Conservation (phyloP, 1,140 invertebrate species). For the Lepeophtheirus salmonis region DNA sequence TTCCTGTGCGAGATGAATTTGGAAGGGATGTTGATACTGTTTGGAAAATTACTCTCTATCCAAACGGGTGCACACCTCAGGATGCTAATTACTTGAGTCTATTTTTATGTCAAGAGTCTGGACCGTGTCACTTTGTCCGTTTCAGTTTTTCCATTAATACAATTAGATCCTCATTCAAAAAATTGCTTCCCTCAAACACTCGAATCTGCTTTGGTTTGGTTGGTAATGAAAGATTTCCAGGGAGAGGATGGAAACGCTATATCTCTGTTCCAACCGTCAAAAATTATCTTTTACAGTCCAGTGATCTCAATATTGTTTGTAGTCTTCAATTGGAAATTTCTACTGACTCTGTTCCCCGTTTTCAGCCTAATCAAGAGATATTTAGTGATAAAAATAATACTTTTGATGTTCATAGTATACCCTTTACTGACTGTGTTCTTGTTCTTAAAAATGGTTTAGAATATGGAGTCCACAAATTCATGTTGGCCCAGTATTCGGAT, state of each 20-base stretch:
- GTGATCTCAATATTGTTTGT: neutral
- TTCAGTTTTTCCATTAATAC: too few relatives aligned
- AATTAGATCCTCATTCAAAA: too few relatives aligned
- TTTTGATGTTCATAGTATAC: neutral
- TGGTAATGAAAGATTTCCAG: too few relatives aligned
- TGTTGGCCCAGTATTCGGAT: constrained; percentile 23
- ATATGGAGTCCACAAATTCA: constrained; percentile 20
- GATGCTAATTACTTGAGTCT: too few relatives aligned
- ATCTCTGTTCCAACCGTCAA: neutral
- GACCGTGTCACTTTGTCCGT: too few relatives aligned
- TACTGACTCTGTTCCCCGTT: neutral
- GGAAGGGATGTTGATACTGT: too few relatives aligned
- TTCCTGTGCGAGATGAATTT: too few relatives aligned
- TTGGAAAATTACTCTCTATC: too few relatives aligned
- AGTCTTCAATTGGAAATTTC: neutral
- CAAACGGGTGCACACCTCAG: too few relatives aligned
- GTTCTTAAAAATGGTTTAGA: neutral
- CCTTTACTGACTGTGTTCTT: neutral
- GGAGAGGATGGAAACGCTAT: neutral
- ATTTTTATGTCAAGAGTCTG: too few relatives aligned
- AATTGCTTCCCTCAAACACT: too few relatives aligned
- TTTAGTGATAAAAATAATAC: neutral
- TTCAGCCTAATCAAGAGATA: neutral
- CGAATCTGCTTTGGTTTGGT: too few relatives aligned
- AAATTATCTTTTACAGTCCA: neutral